These are phyloP conservation scores for Lithophane semibrunnea DNA, from an alignment of 2,888 invertebrate genomes.

Conservation along the genomic window DNA sequence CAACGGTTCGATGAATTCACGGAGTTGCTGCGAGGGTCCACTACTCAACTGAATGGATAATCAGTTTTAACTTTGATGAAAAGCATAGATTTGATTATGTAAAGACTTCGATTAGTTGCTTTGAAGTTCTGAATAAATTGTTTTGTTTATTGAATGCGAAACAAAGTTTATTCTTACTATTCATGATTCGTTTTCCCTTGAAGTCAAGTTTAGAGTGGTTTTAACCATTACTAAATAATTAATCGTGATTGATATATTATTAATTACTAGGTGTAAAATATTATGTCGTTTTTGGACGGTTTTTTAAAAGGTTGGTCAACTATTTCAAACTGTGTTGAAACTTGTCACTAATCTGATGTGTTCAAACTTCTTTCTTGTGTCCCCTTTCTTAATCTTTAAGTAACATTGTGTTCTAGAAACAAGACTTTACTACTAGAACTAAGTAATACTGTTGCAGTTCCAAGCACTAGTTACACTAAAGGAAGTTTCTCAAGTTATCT, in stretches of 20 bases:
- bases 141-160: constrained; percentile 21
- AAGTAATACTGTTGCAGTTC: constrained; percentile 14
- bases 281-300: background rate
- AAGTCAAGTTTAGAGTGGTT: constrained; percentile 28
- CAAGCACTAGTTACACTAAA: constrained; percentile 7
- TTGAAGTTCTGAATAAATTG: constrained; percentile 17
- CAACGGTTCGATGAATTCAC: constrained; percentile 42
- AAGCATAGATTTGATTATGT: constrained; percentile 49
- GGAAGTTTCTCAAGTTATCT: constrained; percentile 28
- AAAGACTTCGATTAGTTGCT: constrained; percentile 38
- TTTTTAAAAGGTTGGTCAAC: background rate
- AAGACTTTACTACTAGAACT: constrained; percentile 4
- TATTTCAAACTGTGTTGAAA: background rate
- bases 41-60: constrained; percentile 43
- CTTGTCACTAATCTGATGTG: background rate
- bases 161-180: constrained; percentile 13
- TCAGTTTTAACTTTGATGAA: constrained; percentile 47
- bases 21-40: constrained; percentile 21
- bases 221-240: constrained; percentile 13
- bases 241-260: background rate
- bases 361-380: background rate
- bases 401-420: constrained; percentile 9
- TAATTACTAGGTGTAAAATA: constrained; percentile 5
- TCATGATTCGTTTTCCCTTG: constrained; percentile 6
- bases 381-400: background rate